Base-by-base conservation (phyloP, 64 coral and sea anemone genomes). In the Montipora capricornis region DNA sequence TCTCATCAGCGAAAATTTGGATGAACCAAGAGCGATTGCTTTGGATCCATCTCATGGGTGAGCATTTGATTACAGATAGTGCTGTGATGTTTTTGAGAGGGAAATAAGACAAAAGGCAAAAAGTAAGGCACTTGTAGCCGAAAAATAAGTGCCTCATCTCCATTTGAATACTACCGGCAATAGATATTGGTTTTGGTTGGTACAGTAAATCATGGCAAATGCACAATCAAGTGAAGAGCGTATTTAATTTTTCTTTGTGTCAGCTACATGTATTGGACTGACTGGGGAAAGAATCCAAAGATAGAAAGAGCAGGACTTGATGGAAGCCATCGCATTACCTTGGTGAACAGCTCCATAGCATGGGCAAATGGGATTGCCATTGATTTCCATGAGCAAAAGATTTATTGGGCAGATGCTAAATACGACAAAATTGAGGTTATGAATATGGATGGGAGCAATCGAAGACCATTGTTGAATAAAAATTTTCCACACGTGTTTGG, bases 241-340 rank as follows among this genome's bases (percentile, higher is more conserved):
- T 29, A 29, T 37, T 37, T 2, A 2, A 2, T 37, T 37, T 37
- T 37, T 55, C 52, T 61, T 10, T 83, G 76, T 13, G 16, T 48
- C 69, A 98, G 97, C 19, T 89, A 92, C 19, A 80, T 98, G 88
- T 98, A 91, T 73, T 98, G 97, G 97, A 92, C 90, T 10, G 94
- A 92, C 17, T 95, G 90, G 94, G 94, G 94, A 69, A 75, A 77
- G 14, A 47, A 77, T 68, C 89, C 94, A 44, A 95, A 92, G 74
- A 87, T 95, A 47, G 94, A 95, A 79, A 76, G 90, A 95, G 94
- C 94, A 61, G 90, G 44, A 37, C 78, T 95, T 8, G 90, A 95
- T 92, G 94, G 94, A 5, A 84, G 66, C 37, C 87, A 92, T 5
- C 78, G 94, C 73, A n/a, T 88, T 7, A 70, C 76, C 15, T 80